These are phyloP conservation scores for Rhinoraja longicauda DNA, from an alignment of 2,797 vertebrate species.

Conservation along the genomic window DNA sequence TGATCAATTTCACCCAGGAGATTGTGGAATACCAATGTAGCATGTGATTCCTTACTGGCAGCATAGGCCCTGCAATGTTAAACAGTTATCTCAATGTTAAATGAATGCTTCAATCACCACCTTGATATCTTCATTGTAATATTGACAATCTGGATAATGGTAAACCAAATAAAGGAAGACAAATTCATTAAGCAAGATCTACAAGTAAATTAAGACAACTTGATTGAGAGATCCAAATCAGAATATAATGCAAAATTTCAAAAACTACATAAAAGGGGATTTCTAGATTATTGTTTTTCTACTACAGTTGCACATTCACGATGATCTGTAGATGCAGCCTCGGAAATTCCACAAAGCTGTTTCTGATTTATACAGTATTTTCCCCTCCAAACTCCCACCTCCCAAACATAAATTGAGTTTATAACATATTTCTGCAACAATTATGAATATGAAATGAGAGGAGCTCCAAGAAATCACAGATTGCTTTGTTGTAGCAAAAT, in stretches of 20 bases:
- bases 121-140: background rate
- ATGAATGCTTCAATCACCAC: background rate
- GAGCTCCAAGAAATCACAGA: background rate
- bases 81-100: background rate
- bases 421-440: background rate
- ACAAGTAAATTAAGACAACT: background rate
- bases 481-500: background rate
- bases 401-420: background rate
- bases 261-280: background rate
- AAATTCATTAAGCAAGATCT: background rate
- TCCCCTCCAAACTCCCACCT: no score
- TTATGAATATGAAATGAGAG: background rate
- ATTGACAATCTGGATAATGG: background rate
- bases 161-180: background rate
- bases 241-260: background rate
- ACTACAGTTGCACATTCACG: background rate
- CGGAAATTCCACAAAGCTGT: background rate
- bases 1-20: constrained; percentile 96
- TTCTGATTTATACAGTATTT: background rate
- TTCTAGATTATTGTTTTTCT: background rate
- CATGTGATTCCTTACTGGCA: constrained; percentile 92
- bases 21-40: constrained; percentile 95
- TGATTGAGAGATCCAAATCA: background rate
- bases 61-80: constrained; percentile 73
- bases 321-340: background rate